A percentile compares a stretch with the other conserved stretches of the same genome.
phyloP scores from a whole-genome alignment of 2,797 vertebrate genomes.

The Phylloscopus collybita region DNA sequence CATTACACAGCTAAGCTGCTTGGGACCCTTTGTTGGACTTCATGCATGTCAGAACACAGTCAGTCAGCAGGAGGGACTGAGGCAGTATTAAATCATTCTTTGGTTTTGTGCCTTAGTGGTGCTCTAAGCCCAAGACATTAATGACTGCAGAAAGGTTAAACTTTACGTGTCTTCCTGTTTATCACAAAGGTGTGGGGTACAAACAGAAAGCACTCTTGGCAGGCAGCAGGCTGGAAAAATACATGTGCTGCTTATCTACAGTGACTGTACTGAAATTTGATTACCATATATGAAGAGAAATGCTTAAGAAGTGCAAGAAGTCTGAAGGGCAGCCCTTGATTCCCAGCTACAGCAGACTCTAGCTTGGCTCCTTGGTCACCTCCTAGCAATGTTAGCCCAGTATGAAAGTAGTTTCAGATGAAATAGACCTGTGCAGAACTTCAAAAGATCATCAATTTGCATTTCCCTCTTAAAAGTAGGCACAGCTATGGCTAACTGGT shows the following conservation, averaged over 20 bases:
- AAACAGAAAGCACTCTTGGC: conserved; percentile 65
- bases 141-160: conserved; percentile 66
- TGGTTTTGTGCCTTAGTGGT: conserved; percentile 25
- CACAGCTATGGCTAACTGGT: neutral
- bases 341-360: neutral
- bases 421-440: neutral
- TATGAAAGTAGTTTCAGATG: neutral
- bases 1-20: neutral
- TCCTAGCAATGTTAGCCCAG: neutral
- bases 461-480: neutral
- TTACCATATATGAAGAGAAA: conserved; percentile 27
- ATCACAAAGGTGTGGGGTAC: conserved; percentile 54
- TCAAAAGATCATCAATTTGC: neutral
- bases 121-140: conserved; percentile 16
- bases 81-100: neutral
- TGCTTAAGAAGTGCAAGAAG: neutral
- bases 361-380: neutral
- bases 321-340: neutral
- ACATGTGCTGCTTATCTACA: conserved; percentile 42
- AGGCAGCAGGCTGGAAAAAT: conserved; percentile 46
- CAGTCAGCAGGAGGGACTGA: neutral
- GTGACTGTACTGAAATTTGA: conserved; percentile 28
- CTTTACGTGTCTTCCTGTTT: conserved; percentile 67
- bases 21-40: neutral
- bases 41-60: neutral